Conservation (phyloP, 2,113 vertebrate species). For the Melanerpes aurifrons region DNA sequence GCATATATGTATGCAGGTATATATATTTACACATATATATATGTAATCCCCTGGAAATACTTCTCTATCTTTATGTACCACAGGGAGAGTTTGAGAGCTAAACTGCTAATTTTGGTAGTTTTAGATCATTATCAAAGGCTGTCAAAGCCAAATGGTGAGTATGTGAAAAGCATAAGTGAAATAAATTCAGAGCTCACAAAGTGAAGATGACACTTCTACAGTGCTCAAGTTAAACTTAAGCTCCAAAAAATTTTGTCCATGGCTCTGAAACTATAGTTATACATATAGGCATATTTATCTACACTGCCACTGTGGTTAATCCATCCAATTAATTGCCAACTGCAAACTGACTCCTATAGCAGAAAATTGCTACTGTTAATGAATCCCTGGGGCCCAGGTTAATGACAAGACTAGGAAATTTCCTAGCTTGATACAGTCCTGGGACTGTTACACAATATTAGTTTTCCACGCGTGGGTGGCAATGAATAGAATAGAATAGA, state of each 20-base stretch:
- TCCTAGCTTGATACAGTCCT: background rate
- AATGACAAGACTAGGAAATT: background rate
- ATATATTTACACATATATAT: too few species aligned
- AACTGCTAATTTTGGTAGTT: background rate
- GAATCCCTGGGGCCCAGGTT: background rate
- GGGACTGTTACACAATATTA: too few species aligned
- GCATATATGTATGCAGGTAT: too few species aligned
- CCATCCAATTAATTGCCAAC: background rate
- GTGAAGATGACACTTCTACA: background rate
- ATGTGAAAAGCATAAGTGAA: background rate
- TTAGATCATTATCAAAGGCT: background rate
- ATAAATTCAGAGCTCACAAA: background rate
- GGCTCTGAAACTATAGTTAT: background rate
- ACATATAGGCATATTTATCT: background rate
- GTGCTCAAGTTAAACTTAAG: background rate
- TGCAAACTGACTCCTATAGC: background rate
- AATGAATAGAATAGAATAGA: too few species aligned
- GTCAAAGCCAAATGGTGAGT: background rate
- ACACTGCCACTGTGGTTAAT: background rate
- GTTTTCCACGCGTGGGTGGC: too few species aligned
- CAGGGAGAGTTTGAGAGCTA: background rate
- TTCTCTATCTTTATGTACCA: background rate
- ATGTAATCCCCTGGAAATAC: background rate
- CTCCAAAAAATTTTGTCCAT: background rate
- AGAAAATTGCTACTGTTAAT: background rate